A percentile compares a stretch with the other conserved stretches of the same genome.
Evolutionary conservation across 2,113 vertebrate genomes (phyloP).

Genomic region (Cyanistes caeruleus): DNA sequence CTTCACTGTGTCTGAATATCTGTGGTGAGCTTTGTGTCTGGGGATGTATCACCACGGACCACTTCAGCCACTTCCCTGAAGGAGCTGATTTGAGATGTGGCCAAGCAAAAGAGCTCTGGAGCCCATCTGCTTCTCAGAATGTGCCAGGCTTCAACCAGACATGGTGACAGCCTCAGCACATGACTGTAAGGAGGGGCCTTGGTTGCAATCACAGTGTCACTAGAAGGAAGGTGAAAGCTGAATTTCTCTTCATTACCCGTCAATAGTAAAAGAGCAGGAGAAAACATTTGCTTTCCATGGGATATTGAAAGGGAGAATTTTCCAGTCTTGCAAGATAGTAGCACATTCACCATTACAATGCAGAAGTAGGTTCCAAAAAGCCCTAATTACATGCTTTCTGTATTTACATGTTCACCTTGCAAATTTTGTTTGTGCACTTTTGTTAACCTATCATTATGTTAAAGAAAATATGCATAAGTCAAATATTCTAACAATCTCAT

Average conservation of each 20-base stretch:
- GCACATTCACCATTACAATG: neutral
- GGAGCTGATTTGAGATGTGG: neutral
- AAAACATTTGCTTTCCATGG: neutral
- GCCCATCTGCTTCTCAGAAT: neutral
- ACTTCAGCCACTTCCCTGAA: neutral
- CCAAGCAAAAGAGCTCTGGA: neutral
- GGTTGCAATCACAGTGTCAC: neutral
- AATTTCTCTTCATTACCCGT: neutral
- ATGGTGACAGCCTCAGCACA: rapidly evolving
- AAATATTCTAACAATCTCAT: neutral
- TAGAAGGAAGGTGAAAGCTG: neutral
- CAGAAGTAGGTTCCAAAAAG: neutral
- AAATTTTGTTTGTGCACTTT: neutral
- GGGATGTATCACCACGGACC: neutral
- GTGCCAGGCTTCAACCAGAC: neutral
- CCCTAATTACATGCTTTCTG: neutral
- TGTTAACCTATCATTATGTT: neutral
- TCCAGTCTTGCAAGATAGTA: neutral
- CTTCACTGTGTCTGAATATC: neutral
- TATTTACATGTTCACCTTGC: neutral
- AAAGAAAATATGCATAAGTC: neutral
- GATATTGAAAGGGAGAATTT: neutral
- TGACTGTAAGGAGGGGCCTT: neutral
- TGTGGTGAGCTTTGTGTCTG: neutral
- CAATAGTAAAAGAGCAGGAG: neutral